Conservation (phyloP, 2,797 vertebrate species). For the Leptoclinus maculatus region DNA sequence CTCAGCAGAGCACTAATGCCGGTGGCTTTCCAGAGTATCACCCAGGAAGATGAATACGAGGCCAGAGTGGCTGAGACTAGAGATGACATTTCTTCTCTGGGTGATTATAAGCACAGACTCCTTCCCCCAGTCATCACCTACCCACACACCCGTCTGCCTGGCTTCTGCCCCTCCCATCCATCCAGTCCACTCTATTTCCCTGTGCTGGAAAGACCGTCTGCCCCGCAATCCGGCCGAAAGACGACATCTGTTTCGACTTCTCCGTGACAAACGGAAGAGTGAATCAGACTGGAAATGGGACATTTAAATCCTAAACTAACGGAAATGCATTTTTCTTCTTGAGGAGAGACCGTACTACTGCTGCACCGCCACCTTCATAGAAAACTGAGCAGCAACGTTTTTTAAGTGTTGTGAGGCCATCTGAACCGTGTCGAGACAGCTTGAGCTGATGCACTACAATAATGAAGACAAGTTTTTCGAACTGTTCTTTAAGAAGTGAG, state of each 20-base stretch:
- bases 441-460: background rate
- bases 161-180: slow-evolving; percentile 54
- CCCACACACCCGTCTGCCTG: slow-evolving; percentile 47
- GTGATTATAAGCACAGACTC: slow-evolving; percentile 55
- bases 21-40: slow-evolving; percentile 45
- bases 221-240: slow-evolving; percentile 65
- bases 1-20: slow-evolving; percentile 38
- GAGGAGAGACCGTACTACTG: slow-evolving; percentile 25
- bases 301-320: slow-evolving; percentile 63
- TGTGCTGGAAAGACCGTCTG: slow-evolving; percentile 25
- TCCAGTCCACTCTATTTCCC: slow-evolving; percentile 50
- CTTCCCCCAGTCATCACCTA: slow-evolving; percentile 43
- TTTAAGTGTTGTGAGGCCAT: background rate
- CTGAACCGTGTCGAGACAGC: slow-evolving; percentile 5
- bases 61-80: slow-evolving; percentile 47
- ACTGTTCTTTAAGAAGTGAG: slow-evolving; percentile 11
- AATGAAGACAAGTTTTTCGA: slow-evolving; percentile 9
- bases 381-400: slow-evolving; percentile 7
- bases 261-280: slow-evolving; percentile 58
- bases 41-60: slow-evolving; percentile 59
- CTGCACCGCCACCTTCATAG: slow-evolving; percentile 17
- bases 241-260: slow-evolving; percentile 76
- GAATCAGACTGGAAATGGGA: slow-evolving; percentile 65
- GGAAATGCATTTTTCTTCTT: slow-evolving; percentile 15
- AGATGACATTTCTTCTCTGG: slow-evolving; percentile 55